Percentiles rank a stretch among this genome's conserved stretches.
phyloP scores from a whole-genome alignment of 2,888 invertebrate genomes.

The Mimumesa dahlbomi region DNA sequence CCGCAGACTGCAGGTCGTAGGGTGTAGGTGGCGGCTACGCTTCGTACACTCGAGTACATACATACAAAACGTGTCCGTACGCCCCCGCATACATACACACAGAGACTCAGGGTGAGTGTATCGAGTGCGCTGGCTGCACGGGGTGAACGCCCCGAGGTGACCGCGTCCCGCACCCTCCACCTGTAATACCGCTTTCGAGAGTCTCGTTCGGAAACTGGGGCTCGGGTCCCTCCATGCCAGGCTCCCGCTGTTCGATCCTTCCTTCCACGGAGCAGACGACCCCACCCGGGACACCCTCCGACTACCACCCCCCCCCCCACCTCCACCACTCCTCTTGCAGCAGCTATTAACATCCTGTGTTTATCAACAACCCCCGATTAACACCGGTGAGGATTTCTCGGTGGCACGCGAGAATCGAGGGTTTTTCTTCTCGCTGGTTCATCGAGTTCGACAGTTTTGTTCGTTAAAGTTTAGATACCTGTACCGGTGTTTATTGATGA shows the following conservation, averaged over 20 bases:
- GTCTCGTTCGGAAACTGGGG: constrained; percentile 64
- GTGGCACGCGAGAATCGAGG: background rate
- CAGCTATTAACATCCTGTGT: constrained; percentile 35
- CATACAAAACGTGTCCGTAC: constrained; percentile 29
- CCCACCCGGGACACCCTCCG: constrained; percentile 16
- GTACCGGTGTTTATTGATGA: too few relatives aligned
- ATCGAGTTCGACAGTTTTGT: too few relatives aligned
- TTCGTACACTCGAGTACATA: constrained; percentile 25
- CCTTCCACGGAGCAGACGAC: constrained; percentile 26
- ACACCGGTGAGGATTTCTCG: too few relatives aligned
- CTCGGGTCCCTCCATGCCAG: constrained; percentile 51
- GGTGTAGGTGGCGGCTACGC: constrained; percentile 39
- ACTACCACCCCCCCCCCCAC: constrained; percentile 4
- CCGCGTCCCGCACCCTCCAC: constrained; percentile 71
- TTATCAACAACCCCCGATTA: constrained; percentile 39
- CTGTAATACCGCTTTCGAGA: constrained; percentile 43
- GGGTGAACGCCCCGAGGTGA: constrained; percentile 73
- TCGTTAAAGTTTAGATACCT: too few relatives aligned
- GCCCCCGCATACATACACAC: constrained; percentile 40
- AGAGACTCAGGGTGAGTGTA: constrained; percentile 44
- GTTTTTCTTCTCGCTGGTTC: too few relatives aligned
- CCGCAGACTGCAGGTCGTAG: constrained; percentile 43
- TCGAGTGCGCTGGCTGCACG: constrained; percentile 69
- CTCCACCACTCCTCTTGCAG: background rate
- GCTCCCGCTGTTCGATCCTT: constrained; percentile 42